Base-by-base conservation (phyloP, 2,113 vertebrate genomes). In the Dicentrarchus labrax region DNA sequence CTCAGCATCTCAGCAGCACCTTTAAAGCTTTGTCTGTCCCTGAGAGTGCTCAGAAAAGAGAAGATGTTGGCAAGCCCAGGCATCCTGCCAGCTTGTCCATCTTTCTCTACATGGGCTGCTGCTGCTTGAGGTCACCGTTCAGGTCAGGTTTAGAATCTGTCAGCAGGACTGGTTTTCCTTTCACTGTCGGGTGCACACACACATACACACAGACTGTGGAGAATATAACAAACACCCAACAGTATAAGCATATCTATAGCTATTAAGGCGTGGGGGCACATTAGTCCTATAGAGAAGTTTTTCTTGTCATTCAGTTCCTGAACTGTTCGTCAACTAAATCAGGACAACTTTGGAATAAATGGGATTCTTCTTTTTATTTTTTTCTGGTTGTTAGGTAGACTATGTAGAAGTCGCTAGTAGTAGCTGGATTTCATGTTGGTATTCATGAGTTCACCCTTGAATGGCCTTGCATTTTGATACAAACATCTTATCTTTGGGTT, bases 141-240 rank as follows among this genome's bases (percentile, higher is more conserved):
- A 89, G 93, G 93, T 93, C 93, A 91, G 82, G 72, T 82, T 89
- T 70, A 86, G 82, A 92, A 89, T 92, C 86, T 86, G 84, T 92
- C 92, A 91, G 92, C 60, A 30, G 79, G 82, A 82, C 84, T 76
- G 79, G 87, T 88, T 90, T 89, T 87, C 65, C 78, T 89, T 87
- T 86, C 84, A 90, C 89, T 82, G 81, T 82, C 17, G 72, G 76
- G 21, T 83, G 76, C 78, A 66, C 86, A 85, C 61, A 83, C 87
- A 80, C 73, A 57, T 39, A 78, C 80, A 78, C 80, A 81, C 75
- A 78, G 68, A 53, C 47, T 59, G 57, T 68, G 62, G 71, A 80
- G 57, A 73, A 84, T 74, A 61, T 78, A 80, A 82, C 56, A 62
- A 78, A 86, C 24, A 72, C 60, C 62, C 38, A 30, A 54, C 69